A percentile compares a stretch with the other conserved stretches of the same genome.
Evolutionary conservation across 2,888 invertebrate genomes (phyloP).

Genomic region (Melanostoma mellinum): DNA sequence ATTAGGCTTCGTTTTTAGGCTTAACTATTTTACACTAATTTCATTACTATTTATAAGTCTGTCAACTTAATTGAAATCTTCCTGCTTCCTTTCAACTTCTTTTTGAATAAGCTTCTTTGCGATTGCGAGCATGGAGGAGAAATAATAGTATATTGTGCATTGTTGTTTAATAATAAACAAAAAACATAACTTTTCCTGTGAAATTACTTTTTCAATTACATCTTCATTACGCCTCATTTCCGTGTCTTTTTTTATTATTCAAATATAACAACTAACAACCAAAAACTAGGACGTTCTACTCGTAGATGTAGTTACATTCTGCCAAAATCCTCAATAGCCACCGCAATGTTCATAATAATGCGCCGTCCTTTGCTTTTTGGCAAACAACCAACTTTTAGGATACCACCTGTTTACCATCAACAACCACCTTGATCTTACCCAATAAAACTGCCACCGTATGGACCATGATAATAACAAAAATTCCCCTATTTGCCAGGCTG

Average conservation of each 20-base stretch:
- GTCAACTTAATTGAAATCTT: too few relatives aligned
- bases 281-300: constrained; percentile 43
- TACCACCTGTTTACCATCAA: constrained; percentile 63
- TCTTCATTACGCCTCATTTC: constrained; percentile 58
- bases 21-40: too few relatives aligned
- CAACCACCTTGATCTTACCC: constrained; percentile 64
- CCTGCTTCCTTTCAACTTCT: background rate
- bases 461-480: constrained; percentile 25
- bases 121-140: constrained; percentile 16
- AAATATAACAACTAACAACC: constrained; percentile 24
- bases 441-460: constrained; percentile 44
- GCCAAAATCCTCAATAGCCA: constrained; percentile 52
- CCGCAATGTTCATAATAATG: constrained; percentile 42
- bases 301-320: constrained; percentile 23
- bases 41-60: too few relatives aligned
- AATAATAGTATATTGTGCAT: constrained; percentile 17
- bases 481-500: constrained; percentile 5
- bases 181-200: constrained; percentile 13
- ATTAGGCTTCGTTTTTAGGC: too few relatives aligned
- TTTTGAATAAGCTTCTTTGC: background rate
- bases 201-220: constrained; percentile 49
- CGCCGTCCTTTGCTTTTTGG: constrained; percentile 28
- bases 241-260: constrained; percentile 47
- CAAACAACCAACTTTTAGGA: constrained; percentile 46
- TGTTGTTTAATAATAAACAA: background rate